Base-by-base conservation (phyloP, 2,113 vertebrate genomes). In the Pachyramphus minor region DNA sequence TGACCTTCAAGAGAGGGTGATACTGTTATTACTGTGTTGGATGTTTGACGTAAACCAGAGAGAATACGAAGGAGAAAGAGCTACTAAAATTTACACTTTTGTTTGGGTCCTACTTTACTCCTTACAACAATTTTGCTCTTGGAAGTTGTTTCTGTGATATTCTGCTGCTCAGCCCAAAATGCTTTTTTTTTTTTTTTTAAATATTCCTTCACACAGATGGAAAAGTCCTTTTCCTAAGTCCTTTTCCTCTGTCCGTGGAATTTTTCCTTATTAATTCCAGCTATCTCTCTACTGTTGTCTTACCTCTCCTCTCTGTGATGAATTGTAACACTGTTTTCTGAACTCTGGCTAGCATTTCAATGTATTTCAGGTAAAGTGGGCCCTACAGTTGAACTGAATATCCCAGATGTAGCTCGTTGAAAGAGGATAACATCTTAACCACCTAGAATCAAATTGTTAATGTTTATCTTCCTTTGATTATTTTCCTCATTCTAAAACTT, bases 141-240 rank as follows among this genome's bases (percentile, higher is more conserved):
- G 35, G 8, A 89, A 53, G 18, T 27, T 14, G 9, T 79, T 52
- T 21, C 19, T 52, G 39, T 69, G 16, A 45, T 49, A 73, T 45
- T 78, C 37, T 85, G 30, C 14, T 85, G 33, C 13, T 84, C 11
- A 87, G 9, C 5, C 7, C 42, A 72, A 92, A 77, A 31, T 12
- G 0, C 1, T 19, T 52, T 41, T 24, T 7, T 11, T 11, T 8
- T 33, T 52, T 49, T 31, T 22, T 10, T 12, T 11, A 4, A 52
- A 37, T 72, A 72, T 79, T 64, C 12, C 17, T 35, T 79, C 27
- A 69, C 18, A 39, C 23, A 50, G 15, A 42, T 35, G 47, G n/a
- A n/a, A n/a, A 84, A 68, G 72, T 87, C 4, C 3, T 64, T 95
- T 56, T 60, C 13, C 8, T 84, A 84, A 68, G 72, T 87, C 4